phyloP scores from a whole-genome alignment of 2,888 invertebrate species.

The Coelinius sp. region DNA sequence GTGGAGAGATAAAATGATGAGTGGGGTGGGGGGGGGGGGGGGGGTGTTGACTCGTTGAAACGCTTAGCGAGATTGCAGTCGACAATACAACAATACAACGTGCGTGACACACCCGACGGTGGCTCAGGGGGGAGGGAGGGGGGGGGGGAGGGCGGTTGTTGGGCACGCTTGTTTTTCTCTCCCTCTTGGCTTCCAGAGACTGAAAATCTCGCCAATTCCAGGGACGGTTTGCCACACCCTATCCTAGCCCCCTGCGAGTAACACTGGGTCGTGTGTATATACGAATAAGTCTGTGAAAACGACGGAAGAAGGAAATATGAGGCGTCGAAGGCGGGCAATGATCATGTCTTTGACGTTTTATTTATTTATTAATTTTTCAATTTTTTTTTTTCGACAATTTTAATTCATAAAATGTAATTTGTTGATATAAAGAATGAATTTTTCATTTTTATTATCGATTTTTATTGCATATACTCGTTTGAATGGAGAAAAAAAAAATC shows the following conservation, averaged over 20 bases:
- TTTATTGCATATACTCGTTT: too few species aligned
- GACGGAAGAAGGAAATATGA: slow-evolving; percentile 15
- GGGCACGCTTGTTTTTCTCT: slow-evolving; percentile 34
- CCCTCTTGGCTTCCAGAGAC: slow-evolving; percentile 54
- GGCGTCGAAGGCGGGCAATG: background rate
- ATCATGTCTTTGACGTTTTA: too few species aligned
- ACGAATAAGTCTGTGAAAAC: too few species aligned
- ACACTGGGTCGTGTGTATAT: too few species aligned
- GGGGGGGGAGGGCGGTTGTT: slow-evolving; percentile 16
- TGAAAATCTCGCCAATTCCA: slow-evolving; percentile 70
- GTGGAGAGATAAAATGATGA: slow-evolving; percentile 10
- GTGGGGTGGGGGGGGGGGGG: slow-evolving; percentile 19
- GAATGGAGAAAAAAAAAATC: background rate
- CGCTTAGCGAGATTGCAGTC: slow-evolving; percentile 71
- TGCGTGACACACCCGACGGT: slow-evolving; percentile 69
- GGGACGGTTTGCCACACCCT: slow-evolving; percentile 66
- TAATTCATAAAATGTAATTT: too few species aligned
- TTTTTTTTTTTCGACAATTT: too few species aligned
- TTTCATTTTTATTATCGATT: too few species aligned
- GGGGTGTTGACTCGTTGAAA: slow-evolving; percentile 59
- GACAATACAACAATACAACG: slow-evolving; percentile 69
- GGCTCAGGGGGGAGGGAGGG: slow-evolving; percentile 42
- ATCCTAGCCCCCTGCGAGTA: too few species aligned
- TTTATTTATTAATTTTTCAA: too few species aligned
- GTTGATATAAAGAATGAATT: too few species aligned